These are phyloP conservation scores for Noctua pronuba DNA, from an alignment of 2,888 invertebrate genomes.

Conservation along the genomic window DNA sequence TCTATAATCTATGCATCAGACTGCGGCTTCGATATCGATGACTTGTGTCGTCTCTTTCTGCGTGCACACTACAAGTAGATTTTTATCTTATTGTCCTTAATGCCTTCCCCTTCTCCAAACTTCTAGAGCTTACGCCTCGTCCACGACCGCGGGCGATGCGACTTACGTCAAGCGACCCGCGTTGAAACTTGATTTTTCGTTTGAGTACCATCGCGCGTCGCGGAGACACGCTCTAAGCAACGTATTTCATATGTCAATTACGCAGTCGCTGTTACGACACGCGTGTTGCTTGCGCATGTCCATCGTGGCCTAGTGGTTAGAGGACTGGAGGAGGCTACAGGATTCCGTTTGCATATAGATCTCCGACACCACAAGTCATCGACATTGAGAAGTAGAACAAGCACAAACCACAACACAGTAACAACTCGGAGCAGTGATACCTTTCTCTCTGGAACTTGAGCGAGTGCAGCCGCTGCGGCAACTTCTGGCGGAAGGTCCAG, in stretches of 20 bases:
- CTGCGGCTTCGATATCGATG: slow-evolving; percentile 4
- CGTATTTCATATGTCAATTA: not conserved
- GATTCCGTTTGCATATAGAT: not conserved
- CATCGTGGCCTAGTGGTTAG: not conserved
- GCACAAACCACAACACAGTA: not conserved
- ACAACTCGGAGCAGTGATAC: slow-evolving; percentile 83
- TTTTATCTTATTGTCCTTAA: not conserved
- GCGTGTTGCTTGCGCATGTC: not conserved
- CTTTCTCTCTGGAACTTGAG: slow-evolving; percentile 99
- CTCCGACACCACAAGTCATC: slow-evolving; percentile 13
- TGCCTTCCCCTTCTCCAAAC: not conserved
- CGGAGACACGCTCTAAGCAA: not conserved
- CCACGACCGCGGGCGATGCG: not conserved
- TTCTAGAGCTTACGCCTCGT: not conserved
- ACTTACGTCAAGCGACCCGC: not conserved
- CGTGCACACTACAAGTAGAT: not conserved
- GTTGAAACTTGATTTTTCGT: not conserved
- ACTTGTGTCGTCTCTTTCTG: not conserved
- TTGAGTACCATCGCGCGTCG: not conserved
- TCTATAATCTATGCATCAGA: slow-evolving; percentile 9
- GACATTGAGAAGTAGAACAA: not conserved
- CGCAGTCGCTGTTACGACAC: not conserved
- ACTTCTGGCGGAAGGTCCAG: slow-evolving; percentile 99
- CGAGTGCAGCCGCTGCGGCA: slow-evolving; percentile 98
- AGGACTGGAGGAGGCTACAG: not conserved